Evolutionary conservation across 2,113 vertebrate genomes (phyloP).

Genomic region (Xerus inauris): DNA sequence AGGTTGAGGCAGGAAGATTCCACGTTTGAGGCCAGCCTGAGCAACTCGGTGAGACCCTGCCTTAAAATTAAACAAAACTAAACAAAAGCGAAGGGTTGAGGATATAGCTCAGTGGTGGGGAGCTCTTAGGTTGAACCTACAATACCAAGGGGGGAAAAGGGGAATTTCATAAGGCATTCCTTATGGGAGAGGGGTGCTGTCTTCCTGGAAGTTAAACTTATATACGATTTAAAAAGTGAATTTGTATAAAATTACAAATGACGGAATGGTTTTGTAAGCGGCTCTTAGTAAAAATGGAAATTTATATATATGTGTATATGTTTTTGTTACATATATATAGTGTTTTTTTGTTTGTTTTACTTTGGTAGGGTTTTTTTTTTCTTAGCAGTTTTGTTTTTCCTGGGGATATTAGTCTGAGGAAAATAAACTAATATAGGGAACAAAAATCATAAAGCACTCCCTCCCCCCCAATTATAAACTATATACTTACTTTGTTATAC

Average conservation of each 20-base stretch:
- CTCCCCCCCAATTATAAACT: neutral
- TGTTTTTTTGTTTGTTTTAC: neutral
- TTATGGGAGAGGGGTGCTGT: too few species aligned
- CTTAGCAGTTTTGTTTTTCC: neutral
- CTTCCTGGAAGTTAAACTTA: neutral
- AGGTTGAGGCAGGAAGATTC: too few species aligned
- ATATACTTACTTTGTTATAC: neutral
- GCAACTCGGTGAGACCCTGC: too few species aligned
- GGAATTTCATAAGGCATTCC: too few species aligned
- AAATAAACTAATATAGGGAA: slow-evolving; percentile 9
- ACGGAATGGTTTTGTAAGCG: slow-evolving; percentile 7
- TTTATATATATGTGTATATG: neutral
- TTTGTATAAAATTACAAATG: neutral
- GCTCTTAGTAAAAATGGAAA: neutral
- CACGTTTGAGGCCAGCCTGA: too few species aligned
- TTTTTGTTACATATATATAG: neutral
- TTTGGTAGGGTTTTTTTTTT: neutral
- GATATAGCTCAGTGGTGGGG: too few species aligned
- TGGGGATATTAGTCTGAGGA: neutral
- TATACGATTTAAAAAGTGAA: neutral
- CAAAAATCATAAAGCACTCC: neutral
- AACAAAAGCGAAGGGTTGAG: too few species aligned
- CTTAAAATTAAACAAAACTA: too few species aligned
- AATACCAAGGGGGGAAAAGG: too few species aligned
- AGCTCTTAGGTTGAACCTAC: too few species aligned